Base-by-base conservation (phyloP, 2,888 invertebrate species). In the Monoplex corrugatus region DNA sequence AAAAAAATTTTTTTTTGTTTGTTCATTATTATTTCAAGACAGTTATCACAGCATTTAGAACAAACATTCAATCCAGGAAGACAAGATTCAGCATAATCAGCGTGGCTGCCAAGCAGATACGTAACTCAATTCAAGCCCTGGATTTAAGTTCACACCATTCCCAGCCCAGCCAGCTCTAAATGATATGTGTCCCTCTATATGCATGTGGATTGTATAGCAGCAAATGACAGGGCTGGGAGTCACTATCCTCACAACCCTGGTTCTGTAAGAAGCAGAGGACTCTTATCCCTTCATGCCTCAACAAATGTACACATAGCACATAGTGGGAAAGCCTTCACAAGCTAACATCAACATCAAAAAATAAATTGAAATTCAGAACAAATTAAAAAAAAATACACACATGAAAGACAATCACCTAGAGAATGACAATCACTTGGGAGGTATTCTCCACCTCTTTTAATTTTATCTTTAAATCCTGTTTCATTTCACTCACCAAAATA, bases 401-500 rank as follows among this genome's bases (percentile, higher is more conserved):
- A n/a, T n/a, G n/a, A n/a, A 57, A 57, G 28, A 23, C 2, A 5
- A 57, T 57, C 16, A 10, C 57, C 57, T 57, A 23, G 19, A 57
- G 28, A 57, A 10, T 57, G 19, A 5, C 57, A 57, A 57, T 57
- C 19, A 23, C 19, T 10, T 16, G 10, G 28, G 28, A 57, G 28
- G 28, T 57, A 57, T 57, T 57, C 28, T 2, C 2, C 16, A 57
- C 10, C 50, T 50, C 50, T 19, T 50, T 50, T 50, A 50, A 10
- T 19, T 10, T 50, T 50, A 50, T 19, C 50, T 50, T 50, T 50
- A 13, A 50, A 50, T 50, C 10, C 10, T 13, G 50, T 10, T 13
- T 50, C 10, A 50, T 50, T 13, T 50, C n/a, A 89, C 95, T 96
- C 96, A 98, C 98, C 98, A 93, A 98, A 98, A 98, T 99, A 98